Evolutionary conservation across 2,113 vertebrate species (phyloP).

Genomic region (Pluvianellus socialis): DNA sequence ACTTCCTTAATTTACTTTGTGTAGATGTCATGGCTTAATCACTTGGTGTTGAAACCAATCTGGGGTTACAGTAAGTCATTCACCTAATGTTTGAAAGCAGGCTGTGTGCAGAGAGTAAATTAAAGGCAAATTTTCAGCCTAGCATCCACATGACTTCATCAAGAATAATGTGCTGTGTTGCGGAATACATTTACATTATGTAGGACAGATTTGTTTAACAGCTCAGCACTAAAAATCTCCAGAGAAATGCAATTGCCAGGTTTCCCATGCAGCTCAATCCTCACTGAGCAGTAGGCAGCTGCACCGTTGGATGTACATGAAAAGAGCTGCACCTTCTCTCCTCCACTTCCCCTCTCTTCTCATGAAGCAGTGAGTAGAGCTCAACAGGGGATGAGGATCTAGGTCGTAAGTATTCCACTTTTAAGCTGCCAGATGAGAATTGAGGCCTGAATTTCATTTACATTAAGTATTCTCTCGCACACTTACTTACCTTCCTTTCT

Average conservation of each 20-base stretch:
- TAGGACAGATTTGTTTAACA: conserved; percentile 24
- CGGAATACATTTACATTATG: conserved; percentile 20
- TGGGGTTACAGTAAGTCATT: conserved; percentile 72
- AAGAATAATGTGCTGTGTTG: conserved; percentile 7
- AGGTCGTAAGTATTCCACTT: background rate
- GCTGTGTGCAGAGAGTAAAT: background rate
- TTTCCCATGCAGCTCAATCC: background rate
- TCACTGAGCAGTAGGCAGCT: background rate
- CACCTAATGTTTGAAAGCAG: conserved; percentile 41
- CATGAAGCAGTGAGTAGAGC: background rate
- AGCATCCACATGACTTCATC: conserved; percentile 41
- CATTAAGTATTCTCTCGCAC: background rate
- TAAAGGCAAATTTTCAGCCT: conserved; percentile 27
- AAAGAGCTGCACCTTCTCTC: background rate
- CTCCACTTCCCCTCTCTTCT: background rate
- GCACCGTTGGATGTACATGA: background rate
- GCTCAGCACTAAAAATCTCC: background rate
- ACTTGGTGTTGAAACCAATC: conserved; percentile 58
- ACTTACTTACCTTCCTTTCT: background rate
- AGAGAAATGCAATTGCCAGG: background rate
- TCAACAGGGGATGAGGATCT: background rate
- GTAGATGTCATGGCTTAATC: conserved; percentile 30
- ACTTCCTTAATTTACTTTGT: conserved; percentile 73
- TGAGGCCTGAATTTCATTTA: background rate
- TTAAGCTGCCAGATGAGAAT: background rate